Percentiles rank a stretch among this genome's conserved stretches.
Conservation (phyloP, 2,113 vertebrate genomes). For the Leptosomus discolor region DNA sequence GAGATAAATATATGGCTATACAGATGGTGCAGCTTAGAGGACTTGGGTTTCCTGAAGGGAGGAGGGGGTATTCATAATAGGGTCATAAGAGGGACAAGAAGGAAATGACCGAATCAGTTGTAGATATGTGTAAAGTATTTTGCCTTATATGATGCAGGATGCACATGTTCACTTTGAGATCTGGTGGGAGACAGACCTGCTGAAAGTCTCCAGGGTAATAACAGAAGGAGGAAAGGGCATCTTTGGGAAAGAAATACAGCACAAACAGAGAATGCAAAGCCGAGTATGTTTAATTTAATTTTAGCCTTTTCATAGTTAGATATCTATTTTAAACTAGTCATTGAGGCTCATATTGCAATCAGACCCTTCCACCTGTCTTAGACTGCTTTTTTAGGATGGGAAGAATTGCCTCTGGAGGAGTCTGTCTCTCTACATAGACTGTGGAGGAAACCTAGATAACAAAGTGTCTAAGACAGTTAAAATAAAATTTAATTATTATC, state of each 20-base stretch:
- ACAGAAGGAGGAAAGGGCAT: constrained; percentile 24
- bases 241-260: neutral
- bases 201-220: constrained; percentile 14
- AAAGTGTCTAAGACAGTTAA: neutral
- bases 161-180: constrained; percentile 46
- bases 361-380: neutral
- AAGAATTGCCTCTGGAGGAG: neutral
- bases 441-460: neutral
- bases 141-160: constrained; percentile 42
- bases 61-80: constrained; percentile 11
- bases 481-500: neutral
- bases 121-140: neutral
- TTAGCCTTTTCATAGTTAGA: neutral
- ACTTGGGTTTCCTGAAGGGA: constrained; percentile 44
- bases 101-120: constrained; percentile 46
- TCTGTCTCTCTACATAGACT: neutral
- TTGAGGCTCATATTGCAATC: neutral
- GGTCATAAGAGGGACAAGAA: constrained; percentile 46
- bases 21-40: constrained; percentile 43
- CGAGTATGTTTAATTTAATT: neutral
- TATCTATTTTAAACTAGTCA: neutral
- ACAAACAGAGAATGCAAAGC: neutral
- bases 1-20: constrained; percentile 38
- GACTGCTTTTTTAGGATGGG: neutral
- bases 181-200: constrained; percentile 9